These are phyloP conservation scores for Nomada flava DNA, from an alignment of 2,888 invertebrate species.

Conservation along the genomic window DNA sequence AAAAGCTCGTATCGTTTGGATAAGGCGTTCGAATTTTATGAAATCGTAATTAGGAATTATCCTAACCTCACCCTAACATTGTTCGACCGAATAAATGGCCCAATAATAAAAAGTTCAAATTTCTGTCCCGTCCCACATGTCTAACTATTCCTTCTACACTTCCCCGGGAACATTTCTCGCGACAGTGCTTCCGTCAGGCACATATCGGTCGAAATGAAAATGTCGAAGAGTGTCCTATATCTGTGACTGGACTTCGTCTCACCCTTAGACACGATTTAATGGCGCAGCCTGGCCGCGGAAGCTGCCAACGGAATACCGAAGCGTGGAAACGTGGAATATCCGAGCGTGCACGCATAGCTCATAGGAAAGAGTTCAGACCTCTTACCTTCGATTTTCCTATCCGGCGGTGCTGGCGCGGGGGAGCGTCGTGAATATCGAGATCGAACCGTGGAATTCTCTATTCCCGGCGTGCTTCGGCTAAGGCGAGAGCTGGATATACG, in stretches of 20 bases:
- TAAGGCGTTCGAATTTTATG: too few relatives aligned
- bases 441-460: conserved; percentile 49
- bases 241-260: background rate
- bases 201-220: conserved; percentile 18
- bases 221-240: background rate
- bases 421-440: conserved; percentile 66
- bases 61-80: background rate
- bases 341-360: conserved; percentile 40
- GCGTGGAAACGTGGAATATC: conserved; percentile 36
- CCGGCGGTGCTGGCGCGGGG: conserved; percentile 21
- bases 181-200: too few relatives aligned
- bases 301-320: conserved; percentile 34
- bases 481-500: conserved; percentile 65
- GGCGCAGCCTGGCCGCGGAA: conserved; percentile 6
- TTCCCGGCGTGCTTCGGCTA: conserved; percentile 35
- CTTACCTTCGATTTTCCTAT: conserved; percentile 53
- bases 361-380: conserved; percentile 33
- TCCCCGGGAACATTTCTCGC: background rate
- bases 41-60: too few relatives aligned
- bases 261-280: conserved; percentile 28
- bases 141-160: background rate
- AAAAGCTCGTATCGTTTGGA: too few relatives aligned
- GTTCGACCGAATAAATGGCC: too few relatives aligned
- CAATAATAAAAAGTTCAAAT: background rate
- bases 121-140: background rate